Evolutionary conservation across 2,888 invertebrate species (phyloP).

Genomic region (Lumbricus terrestris): DNA sequence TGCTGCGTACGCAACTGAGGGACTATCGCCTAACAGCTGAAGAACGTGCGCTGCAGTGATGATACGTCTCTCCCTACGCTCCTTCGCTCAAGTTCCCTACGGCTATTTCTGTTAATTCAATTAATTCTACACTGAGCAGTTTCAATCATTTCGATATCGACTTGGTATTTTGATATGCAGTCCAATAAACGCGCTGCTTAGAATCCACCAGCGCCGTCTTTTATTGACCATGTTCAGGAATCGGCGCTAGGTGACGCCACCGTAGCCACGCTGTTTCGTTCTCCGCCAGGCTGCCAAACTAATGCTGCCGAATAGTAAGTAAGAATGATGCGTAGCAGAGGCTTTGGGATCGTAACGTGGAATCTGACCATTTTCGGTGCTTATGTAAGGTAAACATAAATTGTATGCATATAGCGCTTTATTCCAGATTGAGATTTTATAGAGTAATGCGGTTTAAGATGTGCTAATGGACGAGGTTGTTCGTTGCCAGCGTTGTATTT

Average conservation of each 20-base stretch:
- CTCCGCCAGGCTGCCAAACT: not conserved
- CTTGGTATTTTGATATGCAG: not conserved
- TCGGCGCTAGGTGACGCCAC: not conserved
- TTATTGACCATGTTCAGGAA: not conserved
- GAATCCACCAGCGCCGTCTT: not conserved
- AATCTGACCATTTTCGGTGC: not conserved
- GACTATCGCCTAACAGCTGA: not conserved
- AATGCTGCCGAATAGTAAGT: not conserved
- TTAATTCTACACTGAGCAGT: not conserved
- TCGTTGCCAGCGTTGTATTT: too few relatives aligned
- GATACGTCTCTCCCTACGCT: not conserved
- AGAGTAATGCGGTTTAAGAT: not conserved
- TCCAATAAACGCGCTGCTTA: not conserved
- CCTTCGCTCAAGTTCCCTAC: not conserved
- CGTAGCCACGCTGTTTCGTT: not conserved
- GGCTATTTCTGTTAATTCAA: not conserved
- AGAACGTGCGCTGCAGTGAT: not conserved
- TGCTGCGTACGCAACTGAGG: not conserved
- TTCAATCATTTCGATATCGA: not conserved
- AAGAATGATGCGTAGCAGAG: not conserved
- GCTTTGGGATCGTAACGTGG: not conserved
- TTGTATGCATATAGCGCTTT: not conserved
- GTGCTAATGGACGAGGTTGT: too few relatives aligned
- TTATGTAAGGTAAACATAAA: not conserved
- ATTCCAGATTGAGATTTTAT: not conserved